These are phyloP conservation scores for Oceanites oceanicus DNA, from an alignment of 2,113 vertebrate genomes.

Conservation along the genomic window DNA sequence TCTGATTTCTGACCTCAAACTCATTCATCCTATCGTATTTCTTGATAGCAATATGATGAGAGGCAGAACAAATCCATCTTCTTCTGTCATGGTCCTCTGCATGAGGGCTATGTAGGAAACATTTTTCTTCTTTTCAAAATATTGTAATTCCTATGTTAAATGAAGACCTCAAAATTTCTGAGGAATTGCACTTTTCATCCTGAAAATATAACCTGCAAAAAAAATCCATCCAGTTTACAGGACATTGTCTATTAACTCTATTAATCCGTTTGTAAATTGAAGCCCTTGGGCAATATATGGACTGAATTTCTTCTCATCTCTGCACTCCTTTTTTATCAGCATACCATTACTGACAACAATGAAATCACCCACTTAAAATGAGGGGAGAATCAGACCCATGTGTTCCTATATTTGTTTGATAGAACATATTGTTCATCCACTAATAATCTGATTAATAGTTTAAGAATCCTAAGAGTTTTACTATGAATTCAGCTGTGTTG, in stretches of 20 bases:
- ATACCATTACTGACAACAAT: not conserved
- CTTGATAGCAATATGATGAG: not conserved
- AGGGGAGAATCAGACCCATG: not conserved
- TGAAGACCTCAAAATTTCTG: not conserved
- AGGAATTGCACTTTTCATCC: not conserved
- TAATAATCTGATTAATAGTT: not conserved
- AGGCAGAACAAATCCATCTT: not conserved
- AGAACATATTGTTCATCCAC: not conserved
- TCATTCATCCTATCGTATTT: not conserved
- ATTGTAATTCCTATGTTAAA: not conserved
- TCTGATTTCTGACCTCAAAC: not conserved
- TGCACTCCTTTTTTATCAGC: not conserved
- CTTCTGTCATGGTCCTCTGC: not conserved
- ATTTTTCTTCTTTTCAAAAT: not conserved
- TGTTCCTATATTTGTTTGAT: not conserved
- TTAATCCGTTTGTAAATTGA: not conserved
- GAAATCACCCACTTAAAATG: not conserved
- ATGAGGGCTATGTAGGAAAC: not conserved
- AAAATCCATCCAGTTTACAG: not conserved
- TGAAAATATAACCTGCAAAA: not conserved
- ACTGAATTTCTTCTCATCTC: not conserved
- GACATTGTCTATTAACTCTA: not conserved
- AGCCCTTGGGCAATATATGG: not conserved
- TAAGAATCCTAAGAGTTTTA: not conserved
- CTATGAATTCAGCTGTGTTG: not conserved